Base-by-base conservation (phyloP, 2,797 vertebrate species). In the Acrossocheilus fasciatus region DNA sequence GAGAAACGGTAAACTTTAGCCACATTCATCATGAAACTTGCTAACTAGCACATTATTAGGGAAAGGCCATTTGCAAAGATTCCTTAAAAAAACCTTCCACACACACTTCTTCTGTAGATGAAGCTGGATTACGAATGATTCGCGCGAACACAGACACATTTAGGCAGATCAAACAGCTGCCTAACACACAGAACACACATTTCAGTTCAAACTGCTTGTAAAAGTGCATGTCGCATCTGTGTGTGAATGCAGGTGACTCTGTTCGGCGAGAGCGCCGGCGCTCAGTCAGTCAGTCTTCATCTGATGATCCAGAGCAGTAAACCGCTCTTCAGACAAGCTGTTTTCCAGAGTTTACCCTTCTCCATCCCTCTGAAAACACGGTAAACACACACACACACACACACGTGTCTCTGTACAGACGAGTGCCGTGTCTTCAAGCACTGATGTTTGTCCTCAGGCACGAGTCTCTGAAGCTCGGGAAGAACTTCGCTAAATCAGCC, bases 301-400 rank as follows among this genome's bases (percentile, higher is more conserved):
- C 90, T 96, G 89, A 96, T 94, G 93, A 92, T 95, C 43, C 91
- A 93, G 88, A 95, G 94, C 95, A 96, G 95, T n/a, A 85, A 89
- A 68, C 87, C 92, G 17, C 92, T 96, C 75, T 96, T 96, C 50
- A 93, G 77, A 77, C 95, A 95, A 83, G 95, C 95, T 0, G 88
- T 93, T 52, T 88, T 96, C 52, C 95, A 96, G 93, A 96, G 95
- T 43, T 89, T 96, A 43, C 95, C 95, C 3, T 96, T 96, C 91
- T 94, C 95, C 90, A 94, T 96, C 81, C 95, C 95, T 1, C 92
- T 96, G 47, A 96, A 95, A 91, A 95, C 89, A 88, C 94, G 95
- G 95, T 95, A 90, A 90, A 47, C 52, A 36, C 82, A 66, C 75
- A 85, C 52, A 36, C 82, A 66, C 75, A 85, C 8, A 54, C n/a